These are phyloP conservation scores for Dolomedes plantarius DNA, from an alignment of 2,888 invertebrate species.

Conservation along the genomic window DNA sequence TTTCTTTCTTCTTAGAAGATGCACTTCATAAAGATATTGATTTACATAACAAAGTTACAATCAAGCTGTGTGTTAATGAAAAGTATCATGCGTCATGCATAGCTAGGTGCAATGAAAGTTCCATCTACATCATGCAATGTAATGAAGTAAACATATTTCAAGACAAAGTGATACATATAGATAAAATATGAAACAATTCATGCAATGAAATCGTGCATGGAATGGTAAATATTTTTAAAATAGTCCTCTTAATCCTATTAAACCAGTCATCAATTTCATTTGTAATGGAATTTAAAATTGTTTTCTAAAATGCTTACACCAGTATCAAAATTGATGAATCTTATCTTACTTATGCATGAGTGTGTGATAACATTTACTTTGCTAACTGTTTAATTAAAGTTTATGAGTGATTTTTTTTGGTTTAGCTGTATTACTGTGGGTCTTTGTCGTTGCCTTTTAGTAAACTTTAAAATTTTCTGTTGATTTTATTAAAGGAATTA, in stretches of 20 bases:
- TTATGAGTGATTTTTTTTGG: too few species aligned
- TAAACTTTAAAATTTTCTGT: too few species aligned
- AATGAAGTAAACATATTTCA: slow-evolving; percentile 22
- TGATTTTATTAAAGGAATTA: too few species aligned
- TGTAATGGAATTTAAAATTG: too few species aligned
- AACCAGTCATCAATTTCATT: too few species aligned
- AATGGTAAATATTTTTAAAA: neutral
- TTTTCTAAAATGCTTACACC: too few species aligned
- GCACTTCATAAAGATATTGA: slow-evolving; percentile 1
- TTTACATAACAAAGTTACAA: slow-evolving; percentile 20
- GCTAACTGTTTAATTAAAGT: too few species aligned
- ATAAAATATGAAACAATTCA: slow-evolving; percentile 22
- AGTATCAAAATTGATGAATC: too few species aligned
- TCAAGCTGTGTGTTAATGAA: neutral
- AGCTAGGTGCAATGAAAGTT: slow-evolving; percentile 32
- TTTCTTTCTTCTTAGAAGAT: neutral
- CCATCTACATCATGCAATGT: slow-evolving; percentile 3
- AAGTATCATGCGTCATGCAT: slow-evolving; percentile 46
- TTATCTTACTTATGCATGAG: too few species aligned
- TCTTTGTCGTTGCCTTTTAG: too few species aligned
- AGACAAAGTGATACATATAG: slow-evolving; percentile 7
- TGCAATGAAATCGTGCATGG: slow-evolving; percentile 31
- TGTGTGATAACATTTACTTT: too few species aligned
- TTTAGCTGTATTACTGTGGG: too few species aligned
- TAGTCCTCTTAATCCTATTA: slow-evolving; percentile 63